phyloP scores from a whole-genome alignment of 2,113 vertebrate species.

The Otus sunia region DNA sequence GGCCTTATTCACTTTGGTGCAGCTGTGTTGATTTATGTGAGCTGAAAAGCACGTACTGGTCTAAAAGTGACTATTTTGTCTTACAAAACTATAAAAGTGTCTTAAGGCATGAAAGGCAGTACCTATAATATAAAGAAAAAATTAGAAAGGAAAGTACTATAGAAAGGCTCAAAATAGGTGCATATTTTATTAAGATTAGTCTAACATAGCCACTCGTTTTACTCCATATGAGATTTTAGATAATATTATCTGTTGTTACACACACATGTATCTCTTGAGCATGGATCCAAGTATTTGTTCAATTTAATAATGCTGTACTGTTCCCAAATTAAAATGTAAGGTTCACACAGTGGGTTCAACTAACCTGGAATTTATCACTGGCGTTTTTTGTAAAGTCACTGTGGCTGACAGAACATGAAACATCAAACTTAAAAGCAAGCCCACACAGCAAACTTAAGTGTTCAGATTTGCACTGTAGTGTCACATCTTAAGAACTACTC shows the following conservation, averaged over 20 bases:
- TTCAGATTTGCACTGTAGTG: background rate
- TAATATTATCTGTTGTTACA: background rate
- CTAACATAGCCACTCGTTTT: background rate
- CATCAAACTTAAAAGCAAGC: slow-evolving; percentile 6
- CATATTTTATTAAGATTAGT: slow-evolving; percentile 1
- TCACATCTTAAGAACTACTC: background rate
- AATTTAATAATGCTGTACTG: background rate
- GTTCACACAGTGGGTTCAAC: background rate
- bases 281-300: background rate
- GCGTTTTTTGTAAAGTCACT: background rate
- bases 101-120: background rate
- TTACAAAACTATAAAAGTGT: background rate
- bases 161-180: background rate
- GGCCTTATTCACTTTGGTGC: background rate
- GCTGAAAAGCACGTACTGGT: background rate
- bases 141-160: background rate
- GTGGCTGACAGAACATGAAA: slow-evolving; percentile 28
- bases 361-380: background rate
- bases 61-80: background rate
- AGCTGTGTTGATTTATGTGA: slow-evolving; percentile 27
- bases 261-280: background rate
- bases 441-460: background rate
- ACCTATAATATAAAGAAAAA: background rate
- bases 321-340: slow-evolving; percentile 8
- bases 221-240: background rate